phyloP scores from a whole-genome alignment of 2,888 invertebrate genomes.

The Eucera pruinosa region DNA sequence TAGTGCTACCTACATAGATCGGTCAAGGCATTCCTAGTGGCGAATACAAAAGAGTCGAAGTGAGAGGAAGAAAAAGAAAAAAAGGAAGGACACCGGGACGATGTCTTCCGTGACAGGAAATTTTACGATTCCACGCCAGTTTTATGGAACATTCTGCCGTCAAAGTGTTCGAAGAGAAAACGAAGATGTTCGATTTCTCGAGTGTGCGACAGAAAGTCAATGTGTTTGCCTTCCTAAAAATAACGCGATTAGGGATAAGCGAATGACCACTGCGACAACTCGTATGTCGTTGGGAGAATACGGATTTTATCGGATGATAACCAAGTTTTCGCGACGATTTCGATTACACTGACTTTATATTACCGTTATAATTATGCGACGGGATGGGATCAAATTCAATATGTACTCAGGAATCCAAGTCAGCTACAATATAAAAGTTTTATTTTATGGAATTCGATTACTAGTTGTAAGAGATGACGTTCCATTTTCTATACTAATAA shows the following conservation, averaged over 20 bases:
- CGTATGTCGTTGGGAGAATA: background rate
- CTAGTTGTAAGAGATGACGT: too few relatives aligned
- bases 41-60: constrained; percentile 30
- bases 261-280: background rate
- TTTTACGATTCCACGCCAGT: constrained; percentile 45
- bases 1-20: constrained; percentile 41
- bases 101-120: constrained; percentile 36
- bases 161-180: background rate
- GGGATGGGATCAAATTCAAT: too few relatives aligned
- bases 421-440: too few relatives aligned
- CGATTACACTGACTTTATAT: background rate
- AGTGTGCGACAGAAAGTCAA: background rate
- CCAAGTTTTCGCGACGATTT: background rate
- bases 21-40: constrained; percentile 29
- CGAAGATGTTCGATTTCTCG: constrained; percentile 20
- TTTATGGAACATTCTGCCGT: constrained; percentile 33
- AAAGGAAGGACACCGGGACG: constrained; percentile 36
- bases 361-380: too few relatives aligned
- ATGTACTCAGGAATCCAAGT: too few relatives aligned
- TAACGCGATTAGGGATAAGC: background rate
- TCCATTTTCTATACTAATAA: too few relatives aligned
- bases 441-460: too few relatives aligned
- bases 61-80: background rate
- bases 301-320: constrained; percentile 6
- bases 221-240: constrained; percentile 6